Conservation (phyloP, 2,113 vertebrate species). For the Ceyx melanurus region DNA sequence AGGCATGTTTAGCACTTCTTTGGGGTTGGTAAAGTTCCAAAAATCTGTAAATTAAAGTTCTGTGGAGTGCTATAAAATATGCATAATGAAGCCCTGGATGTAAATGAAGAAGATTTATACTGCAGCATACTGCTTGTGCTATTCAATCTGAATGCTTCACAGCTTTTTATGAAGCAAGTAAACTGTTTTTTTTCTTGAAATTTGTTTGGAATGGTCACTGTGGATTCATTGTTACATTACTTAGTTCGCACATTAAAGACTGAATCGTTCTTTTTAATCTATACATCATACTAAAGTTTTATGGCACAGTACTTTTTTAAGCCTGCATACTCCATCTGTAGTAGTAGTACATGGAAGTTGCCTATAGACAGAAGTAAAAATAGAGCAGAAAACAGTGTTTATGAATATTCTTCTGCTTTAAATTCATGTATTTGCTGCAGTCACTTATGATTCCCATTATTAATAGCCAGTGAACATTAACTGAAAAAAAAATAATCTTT, state of each 20-base stretch:
- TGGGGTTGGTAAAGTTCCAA: slow-evolving; percentile 78
- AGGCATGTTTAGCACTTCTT: slow-evolving; percentile 77
- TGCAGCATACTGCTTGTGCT: slow-evolving; percentile 75
- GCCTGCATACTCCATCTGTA: not conserved
- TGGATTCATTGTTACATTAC: slow-evolving; percentile 72
- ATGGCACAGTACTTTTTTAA: slow-evolving; percentile 45
- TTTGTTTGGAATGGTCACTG: slow-evolving; percentile 74
- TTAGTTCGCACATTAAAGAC: slow-evolving; percentile 69
- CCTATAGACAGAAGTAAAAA: not conserved
- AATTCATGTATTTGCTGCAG: not conserved
- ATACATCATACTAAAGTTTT: slow-evolving; percentile 68
- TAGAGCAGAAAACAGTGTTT: not conserved
- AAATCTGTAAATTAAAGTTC: slow-evolving; percentile 82
- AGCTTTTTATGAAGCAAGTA: slow-evolving; percentile 81
- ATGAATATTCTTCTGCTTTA: not conserved
- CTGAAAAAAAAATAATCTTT: not conserved
- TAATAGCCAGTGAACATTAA: not conserved
- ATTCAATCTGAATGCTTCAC: slow-evolving; percentile 78
- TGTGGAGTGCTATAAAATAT: slow-evolving; percentile 79
- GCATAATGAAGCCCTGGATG: slow-evolving; percentile 79
- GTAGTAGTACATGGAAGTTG: not conserved
- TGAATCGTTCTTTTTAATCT: slow-evolving; percentile 69
- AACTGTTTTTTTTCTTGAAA: slow-evolving; percentile 74
- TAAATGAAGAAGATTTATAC: slow-evolving; percentile 83
- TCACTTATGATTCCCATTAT: not conserved